Evolutionary conservation across 2,113 vertebrate species (phyloP).

Genomic region (Girardinichthys multiradiatus): DNA sequence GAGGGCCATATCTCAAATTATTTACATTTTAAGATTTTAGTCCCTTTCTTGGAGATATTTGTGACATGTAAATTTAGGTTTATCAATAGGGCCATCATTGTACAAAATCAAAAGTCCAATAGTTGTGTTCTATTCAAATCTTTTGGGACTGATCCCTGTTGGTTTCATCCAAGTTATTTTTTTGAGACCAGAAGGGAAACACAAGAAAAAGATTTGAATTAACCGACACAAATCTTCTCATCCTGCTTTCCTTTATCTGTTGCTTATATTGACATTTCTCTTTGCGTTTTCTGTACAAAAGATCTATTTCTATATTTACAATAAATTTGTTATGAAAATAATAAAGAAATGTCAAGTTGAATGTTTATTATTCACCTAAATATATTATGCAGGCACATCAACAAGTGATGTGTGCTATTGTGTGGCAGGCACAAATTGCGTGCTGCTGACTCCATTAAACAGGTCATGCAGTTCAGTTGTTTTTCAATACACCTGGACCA

Average conservation of each 20-base stretch:
- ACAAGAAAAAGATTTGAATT: constrained; percentile 44
- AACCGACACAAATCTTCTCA: constrained; percentile 58
- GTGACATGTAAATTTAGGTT: constrained; percentile 4
- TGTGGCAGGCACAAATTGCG: not conserved
- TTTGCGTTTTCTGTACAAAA: constrained; percentile 83
- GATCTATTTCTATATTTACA: constrained; percentile 87
- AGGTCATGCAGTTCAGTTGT: not conserved
- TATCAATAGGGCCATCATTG: constrained; percentile 9
- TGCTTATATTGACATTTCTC: constrained; percentile 71
- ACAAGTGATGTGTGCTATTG: no score
- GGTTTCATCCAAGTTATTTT: constrained; percentile 48
- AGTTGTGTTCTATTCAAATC: constrained; percentile 34
- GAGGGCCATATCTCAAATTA: constrained; percentile 1
- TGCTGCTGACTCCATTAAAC: not conserved
- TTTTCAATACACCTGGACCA: constrained; percentile 1
- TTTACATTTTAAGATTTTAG: constrained; percentile 16
- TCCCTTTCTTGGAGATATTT: constrained; percentile 21
- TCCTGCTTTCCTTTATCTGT: constrained; percentile 65
- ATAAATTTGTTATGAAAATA: constrained; percentile 82
- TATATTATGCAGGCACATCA: not conserved
- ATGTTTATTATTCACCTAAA: constrained; percentile 16
- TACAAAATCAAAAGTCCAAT: constrained; percentile 20
- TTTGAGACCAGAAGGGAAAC: constrained; percentile 45
- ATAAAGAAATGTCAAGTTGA: constrained; percentile 12
- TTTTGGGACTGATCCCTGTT: constrained; percentile 37